Base-by-base conservation (phyloP, 2,888 invertebrate species). In the Agrotis segetum region DNA sequence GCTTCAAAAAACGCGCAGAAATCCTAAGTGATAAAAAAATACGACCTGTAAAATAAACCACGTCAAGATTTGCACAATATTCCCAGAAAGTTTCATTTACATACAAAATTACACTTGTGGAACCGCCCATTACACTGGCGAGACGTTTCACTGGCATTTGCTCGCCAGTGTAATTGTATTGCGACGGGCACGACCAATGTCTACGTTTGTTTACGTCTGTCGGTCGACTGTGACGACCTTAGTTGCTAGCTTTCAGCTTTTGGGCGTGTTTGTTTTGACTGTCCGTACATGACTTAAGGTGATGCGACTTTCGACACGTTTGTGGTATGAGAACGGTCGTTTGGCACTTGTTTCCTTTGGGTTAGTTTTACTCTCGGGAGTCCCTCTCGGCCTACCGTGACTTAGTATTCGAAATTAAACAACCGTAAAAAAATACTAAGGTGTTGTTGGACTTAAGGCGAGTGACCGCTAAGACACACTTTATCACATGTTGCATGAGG, bases 161-260 rank as follows among this genome's bases (percentile, higher is more conserved):
- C 55, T 55, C 46, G 11, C 44, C 58, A 65, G 52, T 60, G 61
- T 68, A 68, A 79, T 66, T 80, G 79, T 80, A 69, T 80, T 75
- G 71, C 62, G 75, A 68, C 53, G 50, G 70, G 29, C 13, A 47
- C 65, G 70, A 63, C 47, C 62, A 79, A 40, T 21, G 66, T 67
- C 70, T 55, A 29, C 21, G 55, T 64, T 81, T 76, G 59, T 73
- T 66, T 72, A 62, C 50, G 52, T 55, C 53, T 34, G 44, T 52
- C 68, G 16, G 64, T 61, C 34, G 68, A 49, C 60, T 50, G 73
- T 56, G 79, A 68, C 70, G 76, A 71, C 79, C 63, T 70, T 79
- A 61, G 67, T 49, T 46, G 59, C 53, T 61, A 60, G 67, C 65
- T 65, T 72, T 67, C 47, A 24, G 67, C 71, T 70, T 79, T 82